phyloP scores from a whole-genome alignment of 2,888 invertebrate species.

The Nomada goodeniana region DNA sequence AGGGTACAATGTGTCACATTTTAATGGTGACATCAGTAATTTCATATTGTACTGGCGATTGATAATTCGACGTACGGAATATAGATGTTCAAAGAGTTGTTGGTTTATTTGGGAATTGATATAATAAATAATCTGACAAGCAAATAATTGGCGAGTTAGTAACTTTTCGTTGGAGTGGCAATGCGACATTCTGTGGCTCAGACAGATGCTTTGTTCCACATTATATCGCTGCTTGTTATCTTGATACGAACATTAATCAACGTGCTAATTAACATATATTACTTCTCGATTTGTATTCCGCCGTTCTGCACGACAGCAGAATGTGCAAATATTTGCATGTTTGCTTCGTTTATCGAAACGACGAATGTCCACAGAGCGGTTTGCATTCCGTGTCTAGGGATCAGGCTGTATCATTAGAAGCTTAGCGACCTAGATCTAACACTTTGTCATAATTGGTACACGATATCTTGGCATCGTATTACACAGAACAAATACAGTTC shows the following conservation, averaged over 20 bases:
- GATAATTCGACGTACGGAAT: too few species aligned
- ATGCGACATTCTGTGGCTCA: neutral
- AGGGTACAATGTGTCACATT: too few species aligned
- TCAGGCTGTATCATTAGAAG: constrained; percentile 19
- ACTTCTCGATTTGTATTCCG: neutral
- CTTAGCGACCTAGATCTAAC: constrained; percentile 40
- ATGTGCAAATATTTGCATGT: neutral
- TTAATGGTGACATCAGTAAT: too few species aligned
- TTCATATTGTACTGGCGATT: too few species aligned
- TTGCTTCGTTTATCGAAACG: constrained; percentile 34
- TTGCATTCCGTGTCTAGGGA: constrained; percentile 9
- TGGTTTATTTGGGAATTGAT: too few species aligned
- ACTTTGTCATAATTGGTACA: constrained; percentile 5
- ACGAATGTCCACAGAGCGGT: neutral
- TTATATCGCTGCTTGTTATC: neutral
- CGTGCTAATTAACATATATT: neutral
- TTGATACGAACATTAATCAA: neutral
- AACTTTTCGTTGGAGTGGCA: too few species aligned
- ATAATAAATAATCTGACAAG: too few species aligned
- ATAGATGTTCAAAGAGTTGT: too few species aligned
- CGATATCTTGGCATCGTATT: constrained; percentile 39
- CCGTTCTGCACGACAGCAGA: neutral
- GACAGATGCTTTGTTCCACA: neutral
- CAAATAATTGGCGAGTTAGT: too few species aligned
- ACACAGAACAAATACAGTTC: constrained; percentile 14